Base-by-base conservation (phyloP, 1,140 invertebrate genomes). In the Coptotermes formosanus region DNA sequence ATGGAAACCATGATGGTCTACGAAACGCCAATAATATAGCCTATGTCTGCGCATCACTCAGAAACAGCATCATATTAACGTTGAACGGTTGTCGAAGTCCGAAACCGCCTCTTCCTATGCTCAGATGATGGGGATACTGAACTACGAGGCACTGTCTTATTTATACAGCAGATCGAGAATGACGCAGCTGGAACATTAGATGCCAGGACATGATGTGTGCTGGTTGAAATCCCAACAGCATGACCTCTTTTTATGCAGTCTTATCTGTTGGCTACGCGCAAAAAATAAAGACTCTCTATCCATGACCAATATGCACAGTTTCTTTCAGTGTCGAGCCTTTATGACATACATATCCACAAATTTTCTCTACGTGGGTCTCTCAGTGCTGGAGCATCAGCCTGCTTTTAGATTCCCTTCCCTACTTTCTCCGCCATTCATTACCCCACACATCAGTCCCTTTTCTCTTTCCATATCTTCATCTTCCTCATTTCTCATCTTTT, bases 391-490 rank as follows among this genome's bases (percentile, higher is more conserved):
- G 25, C n/a, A 14, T n/a, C 2, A 30, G 25, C n/a, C 64, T n/a
- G 64, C 64, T 30, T 30, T 30, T 16, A 75, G 64, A 75, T n/a
- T 75, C 25, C 64, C 6, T 12, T n/a, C 1, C 25, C 64, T 69
- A 69, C 14, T 75, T 30, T 30, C 30, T n/a, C n/a, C 25, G n/a
- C n/a, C 64, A 30, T 75, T 75, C 64, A 75, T 75, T 75, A 75
- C 9, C 64, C n/a, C 14, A 9, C n/a, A 75, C 14, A 30, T 75
- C 64, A 75, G 14, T 23, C 64, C 30, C 25, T 75, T 19, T 14
- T 75, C 59, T 59, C 59, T 64, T 64, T 75, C n/a, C 64, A 75
- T 75, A 75, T 75, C 64, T 75, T 30, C 64, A 64, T 75, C 64
- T 75, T 75, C 64, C 6, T 75, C 64, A 75, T 75, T 75, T 30